phyloP scores from a whole-genome alignment of 2,888 invertebrate genomes.

The Conops quadrifasciatus region DNA sequence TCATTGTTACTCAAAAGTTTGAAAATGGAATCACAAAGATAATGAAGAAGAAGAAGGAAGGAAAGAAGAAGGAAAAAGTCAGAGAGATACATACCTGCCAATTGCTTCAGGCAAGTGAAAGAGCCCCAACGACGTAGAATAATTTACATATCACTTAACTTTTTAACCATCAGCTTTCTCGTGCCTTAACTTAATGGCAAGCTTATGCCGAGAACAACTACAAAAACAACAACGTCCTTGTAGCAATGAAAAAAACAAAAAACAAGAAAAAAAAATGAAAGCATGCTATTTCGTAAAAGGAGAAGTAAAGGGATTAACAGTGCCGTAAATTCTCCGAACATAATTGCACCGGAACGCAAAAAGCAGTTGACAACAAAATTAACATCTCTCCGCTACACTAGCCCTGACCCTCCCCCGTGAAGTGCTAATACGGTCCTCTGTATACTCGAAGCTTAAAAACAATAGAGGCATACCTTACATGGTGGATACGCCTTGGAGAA shows the following conservation, averaged over 20 bases:
- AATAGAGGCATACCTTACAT: too few species aligned
- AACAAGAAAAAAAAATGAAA: not conserved
- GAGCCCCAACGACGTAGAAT: not conserved
- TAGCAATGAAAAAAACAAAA: not conserved
- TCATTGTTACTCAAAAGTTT: not conserved
- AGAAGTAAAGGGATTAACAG: too few species aligned
- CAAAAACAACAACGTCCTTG: not conserved
- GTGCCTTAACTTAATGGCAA: constrained; percentile 18
- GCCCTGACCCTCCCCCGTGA: too few species aligned
- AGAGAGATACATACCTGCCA: not conserved
- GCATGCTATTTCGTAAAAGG: too few species aligned
- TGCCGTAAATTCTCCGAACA: too few species aligned
- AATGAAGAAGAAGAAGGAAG: not conserved
- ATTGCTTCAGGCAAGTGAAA: not conserved
- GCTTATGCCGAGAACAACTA: not conserved
- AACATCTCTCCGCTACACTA: too few species aligned
- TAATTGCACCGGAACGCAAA: too few species aligned
- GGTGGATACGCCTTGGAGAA: too few species aligned
- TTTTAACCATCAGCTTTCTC: constrained; percentile 37
- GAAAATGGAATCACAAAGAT: not conserved
- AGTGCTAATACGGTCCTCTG: too few species aligned
- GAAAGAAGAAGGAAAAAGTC: too few species aligned
- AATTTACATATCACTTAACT: constrained; percentile 42
- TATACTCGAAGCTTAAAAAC: too few species aligned
- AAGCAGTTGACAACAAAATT: too few species aligned